phyloP scores from a whole-genome alignment of 23 tunicate genomes.

The Trididemnum clinides region DNA sequence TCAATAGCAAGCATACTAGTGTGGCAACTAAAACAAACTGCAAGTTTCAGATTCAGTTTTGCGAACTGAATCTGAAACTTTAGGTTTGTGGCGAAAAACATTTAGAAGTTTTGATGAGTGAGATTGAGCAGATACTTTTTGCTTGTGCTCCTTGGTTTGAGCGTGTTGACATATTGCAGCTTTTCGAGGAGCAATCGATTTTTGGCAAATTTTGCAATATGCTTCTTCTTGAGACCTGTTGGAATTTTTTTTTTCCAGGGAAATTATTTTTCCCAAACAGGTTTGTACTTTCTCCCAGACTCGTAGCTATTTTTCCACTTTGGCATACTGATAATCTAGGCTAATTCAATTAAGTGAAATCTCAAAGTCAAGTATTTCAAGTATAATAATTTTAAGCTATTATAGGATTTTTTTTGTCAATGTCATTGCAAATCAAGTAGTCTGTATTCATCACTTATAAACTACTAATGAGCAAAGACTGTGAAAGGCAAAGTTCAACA shows the following conservation, averaged over 20 bases:
- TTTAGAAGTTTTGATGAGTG: background rate
- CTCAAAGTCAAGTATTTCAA: background rate
- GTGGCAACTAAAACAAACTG: background rate
- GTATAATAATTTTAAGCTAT: background rate
- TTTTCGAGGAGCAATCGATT: conserved; percentile 29
- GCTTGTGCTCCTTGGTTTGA: conserved; percentile 22
- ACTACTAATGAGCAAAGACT: background rate
- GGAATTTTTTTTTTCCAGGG: conserved; percentile 31
- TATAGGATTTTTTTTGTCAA: background rate
- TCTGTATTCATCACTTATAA: background rate
- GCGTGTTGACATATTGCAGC: conserved; percentile 27
- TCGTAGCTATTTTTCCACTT: conserved; percentile 14
- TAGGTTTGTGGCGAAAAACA: background rate
- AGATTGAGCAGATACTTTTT: conserved; percentile 23
- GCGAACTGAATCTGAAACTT: background rate
- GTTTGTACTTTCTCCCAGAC: conserved; percentile 12
- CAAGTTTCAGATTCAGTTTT: conserved; percentile 19
- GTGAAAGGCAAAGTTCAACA: background rate
- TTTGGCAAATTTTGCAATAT: conserved; percentile 25
- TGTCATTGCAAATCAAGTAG: background rate
- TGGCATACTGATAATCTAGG: background rate
- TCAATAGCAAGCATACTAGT: conserved; percentile 4
- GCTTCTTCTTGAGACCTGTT: background rate
- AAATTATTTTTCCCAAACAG: conserved; percentile 36
- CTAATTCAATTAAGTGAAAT: background rate